Conservation (phyloP, 2,113 vertebrate species). For the Sturnira hondurensis region DNA sequence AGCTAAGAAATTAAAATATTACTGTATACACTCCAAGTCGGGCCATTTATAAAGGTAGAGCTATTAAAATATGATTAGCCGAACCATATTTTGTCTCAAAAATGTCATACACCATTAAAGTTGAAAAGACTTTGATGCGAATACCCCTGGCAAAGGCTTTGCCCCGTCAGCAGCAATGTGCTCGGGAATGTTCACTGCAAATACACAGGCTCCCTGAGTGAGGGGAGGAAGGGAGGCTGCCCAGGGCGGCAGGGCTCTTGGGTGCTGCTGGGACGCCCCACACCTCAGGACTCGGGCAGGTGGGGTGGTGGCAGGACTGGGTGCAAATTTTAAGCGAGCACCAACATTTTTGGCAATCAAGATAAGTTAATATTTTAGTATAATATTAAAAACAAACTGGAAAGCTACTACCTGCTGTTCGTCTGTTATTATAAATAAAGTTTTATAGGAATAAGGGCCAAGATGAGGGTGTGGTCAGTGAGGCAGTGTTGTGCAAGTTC, state of each 20-base stretch:
- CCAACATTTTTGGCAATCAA: neutral
- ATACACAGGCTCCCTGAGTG: neutral
- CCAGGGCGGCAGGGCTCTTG: fast-evolving
- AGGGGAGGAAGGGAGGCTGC: neutral
- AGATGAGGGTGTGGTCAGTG: neutral
- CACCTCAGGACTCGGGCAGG: fast-evolving
- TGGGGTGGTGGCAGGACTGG: neutral
- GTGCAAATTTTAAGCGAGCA: neutral
- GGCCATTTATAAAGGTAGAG: constrained; percentile 77
- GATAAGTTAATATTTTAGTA: neutral
- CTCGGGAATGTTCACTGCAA: constrained; percentile 46
- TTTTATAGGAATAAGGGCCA: neutral
- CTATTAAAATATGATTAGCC: constrained; percentile 85
- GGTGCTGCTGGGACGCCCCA: neutral
- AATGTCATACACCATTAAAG: constrained; percentile 84
- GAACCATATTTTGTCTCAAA: constrained; percentile 79
- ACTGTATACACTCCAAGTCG: constrained; percentile 58
- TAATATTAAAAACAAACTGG: neutral
- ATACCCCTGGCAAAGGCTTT: constrained; percentile 61
- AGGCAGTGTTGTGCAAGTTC: neutral
- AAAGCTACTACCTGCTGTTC: neutral
- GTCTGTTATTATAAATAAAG: constrained; percentile 23
- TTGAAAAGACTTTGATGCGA: constrained; percentile 76
- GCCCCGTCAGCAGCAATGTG: constrained; percentile 70
- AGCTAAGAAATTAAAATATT: constrained; percentile 82